Evolutionary conservation across 2,888 invertebrate genomes (phyloP), one percentile per base, ranked within the genome.

Genomic region (Molanna angustata): DNA sequence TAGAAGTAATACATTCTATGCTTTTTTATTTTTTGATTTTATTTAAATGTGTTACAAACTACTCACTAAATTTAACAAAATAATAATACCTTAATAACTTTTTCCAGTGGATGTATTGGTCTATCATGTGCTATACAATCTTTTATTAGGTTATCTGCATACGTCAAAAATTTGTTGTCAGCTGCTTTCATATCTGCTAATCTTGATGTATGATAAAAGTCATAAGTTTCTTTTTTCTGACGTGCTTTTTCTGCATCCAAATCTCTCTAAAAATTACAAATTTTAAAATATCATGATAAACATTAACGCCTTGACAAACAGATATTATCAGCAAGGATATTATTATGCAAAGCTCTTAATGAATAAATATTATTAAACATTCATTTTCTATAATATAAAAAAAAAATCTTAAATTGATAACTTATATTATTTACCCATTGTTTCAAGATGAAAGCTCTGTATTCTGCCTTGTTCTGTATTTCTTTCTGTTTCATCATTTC

Each of bases 131-230:
- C 62, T 43, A 65, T 63, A 3, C 80, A 79, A 61, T 79, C 73
- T 20, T 69, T 64, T 22, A 77, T 51, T 37, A 82, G 69, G 57
- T 66, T 66, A 32, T 66, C 66, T 2, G 78, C 81, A 65, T 79
- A 78, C 9, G 69, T 64, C 46, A 81, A 71, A 66, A 80, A 73
- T 62, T 71, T 69, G 59, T 72, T 69, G 64, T 82, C 80, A 0
- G 74, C 77, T 2, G 49, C 49, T 21, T 59, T 49, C 52, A 59
- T 52, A 13, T 54, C 52, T 3, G 18, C 33, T 16, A 40, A 20
- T 43, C 31, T 22, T 19, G 56, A 49, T 9, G 48, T 52, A 14
- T 42, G 47, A 32, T 54, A 59, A 27, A 59, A 59, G 22, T 54
- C 43, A 14, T 48, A 39, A 18, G 20, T 18, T 22, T 59, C 59